phyloP scores from a whole-genome alignment of 1,140 invertebrate genomes.

The Ericerus pela region DNA sequence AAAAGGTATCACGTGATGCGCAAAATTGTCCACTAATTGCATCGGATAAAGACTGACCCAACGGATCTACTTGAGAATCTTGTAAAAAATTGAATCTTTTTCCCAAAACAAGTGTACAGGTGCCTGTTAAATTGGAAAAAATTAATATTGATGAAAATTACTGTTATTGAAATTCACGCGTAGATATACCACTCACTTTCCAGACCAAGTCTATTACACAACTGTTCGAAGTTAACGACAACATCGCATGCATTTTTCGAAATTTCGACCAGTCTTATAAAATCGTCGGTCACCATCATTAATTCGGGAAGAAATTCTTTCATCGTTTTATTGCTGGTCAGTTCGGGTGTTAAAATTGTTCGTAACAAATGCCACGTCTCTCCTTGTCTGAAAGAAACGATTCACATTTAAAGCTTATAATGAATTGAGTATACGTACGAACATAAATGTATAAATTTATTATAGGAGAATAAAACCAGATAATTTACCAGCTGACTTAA shows the following conservation, averaged over 20 bases:
- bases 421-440: no score
- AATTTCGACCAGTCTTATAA: conserved; percentile 46
- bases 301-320: conserved; percentile 58
- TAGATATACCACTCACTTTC: conserved; percentile 44
- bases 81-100: conserved; percentile 63
- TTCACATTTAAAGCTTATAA: no score
- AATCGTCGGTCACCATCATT: conserved; percentile 62
- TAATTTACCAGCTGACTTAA: no score
- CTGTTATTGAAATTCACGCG: not conserved
- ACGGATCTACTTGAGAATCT: conserved; percentile 33
- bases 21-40: conserved; percentile 58
- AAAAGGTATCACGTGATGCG: conserved; percentile 61
- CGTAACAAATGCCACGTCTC: conserved; percentile 62
- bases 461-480: no score
- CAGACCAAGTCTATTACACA: conserved; percentile 58
- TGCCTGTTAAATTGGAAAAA: conserved; percentile 35
- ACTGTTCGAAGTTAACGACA: conserved; percentile 48
- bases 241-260: conserved; percentile 34
- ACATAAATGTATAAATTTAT: no score
- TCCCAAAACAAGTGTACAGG: conserved; percentile 59
- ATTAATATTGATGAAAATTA: conserved; percentile 16
- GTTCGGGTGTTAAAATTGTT: conserved; percentile 51
- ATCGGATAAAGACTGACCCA: conserved; percentile 39
- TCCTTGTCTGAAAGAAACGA: conserved; percentile 46
- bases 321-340: conserved; percentile 62